Evolutionary conservation across 2,888 invertebrate genomes (phyloP).

Genomic region (Trachelus iudaicus): DNA sequence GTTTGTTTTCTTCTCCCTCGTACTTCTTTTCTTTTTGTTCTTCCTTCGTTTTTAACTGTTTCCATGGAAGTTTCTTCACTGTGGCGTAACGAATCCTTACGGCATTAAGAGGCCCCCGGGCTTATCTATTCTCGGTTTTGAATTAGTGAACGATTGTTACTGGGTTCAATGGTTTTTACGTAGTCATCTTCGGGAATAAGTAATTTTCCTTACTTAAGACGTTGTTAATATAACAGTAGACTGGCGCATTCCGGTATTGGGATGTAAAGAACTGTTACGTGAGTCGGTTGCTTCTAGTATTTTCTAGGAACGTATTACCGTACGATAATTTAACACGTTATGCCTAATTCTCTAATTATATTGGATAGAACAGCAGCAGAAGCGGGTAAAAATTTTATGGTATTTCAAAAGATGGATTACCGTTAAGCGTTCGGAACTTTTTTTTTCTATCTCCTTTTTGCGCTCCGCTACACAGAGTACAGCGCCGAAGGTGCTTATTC

Average conservation of each 20-base stretch:
- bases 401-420: too few relatives aligned
- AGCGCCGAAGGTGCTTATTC: not conserved
- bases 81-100: not conserved
- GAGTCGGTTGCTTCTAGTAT: not conserved
- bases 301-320: not conserved
- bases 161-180: not conserved
- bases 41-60: not conserved
- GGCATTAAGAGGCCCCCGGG: not conserved
- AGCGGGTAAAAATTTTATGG: too few relatives aligned
- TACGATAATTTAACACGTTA: not conserved
- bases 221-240: not conserved
- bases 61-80: not conserved
- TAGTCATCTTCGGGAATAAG: not conserved
- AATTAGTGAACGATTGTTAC: not conserved
- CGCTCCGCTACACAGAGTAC: not conserved
- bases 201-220: not conserved
- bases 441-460: not conserved
- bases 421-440: not conserved
- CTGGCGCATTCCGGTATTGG: not conserved
- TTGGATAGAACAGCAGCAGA: not conserved
- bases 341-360: not conserved
- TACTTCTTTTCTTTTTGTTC: not conserved
- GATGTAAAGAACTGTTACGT: not conserved
- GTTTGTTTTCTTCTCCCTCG: not conserved
- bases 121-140: not conserved